These are phyloP conservation scores for Andrena bucephala DNA, from an alignment of 2,888 invertebrate genomes.

Conservation along the genomic window DNA sequence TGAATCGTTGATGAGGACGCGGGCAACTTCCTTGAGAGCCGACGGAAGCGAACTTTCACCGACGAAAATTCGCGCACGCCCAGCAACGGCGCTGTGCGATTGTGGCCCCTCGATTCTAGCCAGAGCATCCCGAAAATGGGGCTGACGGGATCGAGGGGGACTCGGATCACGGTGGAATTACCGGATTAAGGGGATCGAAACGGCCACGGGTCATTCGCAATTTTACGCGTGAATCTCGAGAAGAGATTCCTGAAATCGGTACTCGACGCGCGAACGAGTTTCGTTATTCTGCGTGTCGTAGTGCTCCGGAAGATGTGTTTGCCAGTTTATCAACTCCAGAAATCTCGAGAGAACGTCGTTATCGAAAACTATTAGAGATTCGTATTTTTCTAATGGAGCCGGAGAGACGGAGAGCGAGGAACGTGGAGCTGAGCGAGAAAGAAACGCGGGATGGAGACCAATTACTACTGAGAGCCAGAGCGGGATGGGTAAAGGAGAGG, in stretches of 20 bases:
- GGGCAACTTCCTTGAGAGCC: not conserved
- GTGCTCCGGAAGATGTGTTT: not conserved
- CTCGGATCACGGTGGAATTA: constrained; percentile 1
- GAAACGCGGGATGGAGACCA: constrained; percentile 21
- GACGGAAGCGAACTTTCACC: constrained; percentile 14
- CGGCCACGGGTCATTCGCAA: not conserved
- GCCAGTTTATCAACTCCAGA: not conserved
- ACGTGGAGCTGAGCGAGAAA: not conserved
- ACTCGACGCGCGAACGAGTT: not conserved
- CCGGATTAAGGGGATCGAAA: constrained; percentile 11
- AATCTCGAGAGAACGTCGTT: not conserved
- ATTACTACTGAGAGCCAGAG: constrained; percentile 20
- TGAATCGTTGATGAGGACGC: constrained; percentile 53
- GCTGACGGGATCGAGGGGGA: not conserved
- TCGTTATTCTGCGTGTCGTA: not conserved
- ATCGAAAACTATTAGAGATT: not conserved
- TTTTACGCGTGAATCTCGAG: not conserved
- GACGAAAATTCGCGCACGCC: not conserved
- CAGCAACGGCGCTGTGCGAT: not conserved
- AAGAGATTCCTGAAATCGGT: not conserved
- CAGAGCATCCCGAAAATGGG: not conserved
- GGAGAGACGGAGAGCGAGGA: not conserved
- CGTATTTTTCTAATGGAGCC: not conserved
- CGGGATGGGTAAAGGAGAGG: not conserved
- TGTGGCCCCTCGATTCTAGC: no score